phyloP scores from a whole-genome alignment of 2,113 vertebrate genomes.

The Calyptommatus sinebrachiatus region DNA sequence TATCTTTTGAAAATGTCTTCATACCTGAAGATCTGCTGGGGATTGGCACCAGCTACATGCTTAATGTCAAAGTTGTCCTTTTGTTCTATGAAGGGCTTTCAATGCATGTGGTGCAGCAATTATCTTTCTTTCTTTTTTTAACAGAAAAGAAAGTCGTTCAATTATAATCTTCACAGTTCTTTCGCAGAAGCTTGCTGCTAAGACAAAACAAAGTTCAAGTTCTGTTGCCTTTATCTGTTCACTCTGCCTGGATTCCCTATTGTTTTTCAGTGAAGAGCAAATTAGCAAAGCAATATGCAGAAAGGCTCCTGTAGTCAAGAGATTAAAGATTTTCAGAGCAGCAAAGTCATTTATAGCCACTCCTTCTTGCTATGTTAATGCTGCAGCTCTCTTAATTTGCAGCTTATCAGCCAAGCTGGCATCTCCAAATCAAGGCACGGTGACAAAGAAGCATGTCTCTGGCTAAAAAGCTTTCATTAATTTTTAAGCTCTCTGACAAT shows the following conservation, averaged over 20 bases:
- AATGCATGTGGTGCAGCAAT: background rate
- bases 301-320: background rate
- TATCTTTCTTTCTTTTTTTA: background rate
- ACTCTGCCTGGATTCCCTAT: fast-evolving
- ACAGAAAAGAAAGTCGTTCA: background rate
- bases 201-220: background rate
- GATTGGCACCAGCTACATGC: no score
- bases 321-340: background rate
- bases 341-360: background rate
- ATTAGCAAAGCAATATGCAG: background rate
- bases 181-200: background rate
- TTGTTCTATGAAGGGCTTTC: background rate
- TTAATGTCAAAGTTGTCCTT: background rate
- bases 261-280: background rate
- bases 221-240: background rate
- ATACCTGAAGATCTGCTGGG: no score
- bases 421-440: background rate
- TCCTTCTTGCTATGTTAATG: background rate
- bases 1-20: no score
- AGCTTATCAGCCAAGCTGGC: background rate
- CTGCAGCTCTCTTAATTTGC: background rate
- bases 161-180: background rate
- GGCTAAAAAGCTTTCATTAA: background rate
- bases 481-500: background rate
- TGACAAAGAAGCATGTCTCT: background rate